phyloP scores from a whole-genome alignment of 1,140 invertebrate genomes.

The Drosophila sulfurigaster region DNA sequence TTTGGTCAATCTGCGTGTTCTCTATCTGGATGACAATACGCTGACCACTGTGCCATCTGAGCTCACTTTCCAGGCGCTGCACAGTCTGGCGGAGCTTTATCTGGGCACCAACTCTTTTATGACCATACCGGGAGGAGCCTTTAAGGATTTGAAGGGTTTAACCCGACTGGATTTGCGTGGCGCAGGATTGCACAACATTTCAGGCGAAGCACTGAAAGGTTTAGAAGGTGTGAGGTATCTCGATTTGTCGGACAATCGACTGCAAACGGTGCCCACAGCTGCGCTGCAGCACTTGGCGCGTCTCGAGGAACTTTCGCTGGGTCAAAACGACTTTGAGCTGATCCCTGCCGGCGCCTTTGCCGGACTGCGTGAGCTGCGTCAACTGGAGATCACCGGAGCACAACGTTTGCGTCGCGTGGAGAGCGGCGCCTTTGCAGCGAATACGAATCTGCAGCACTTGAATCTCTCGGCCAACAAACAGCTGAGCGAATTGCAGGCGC shows the following conservation, averaged over 20 bases:
- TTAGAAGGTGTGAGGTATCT: slow-evolving; percentile 90
- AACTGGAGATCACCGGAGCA: slow-evolving; percentile 91
- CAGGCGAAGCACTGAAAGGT: slow-evolving; percentile 90
- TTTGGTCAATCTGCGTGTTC: slow-evolving; percentile 89
- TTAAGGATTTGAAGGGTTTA: slow-evolving; percentile 90
- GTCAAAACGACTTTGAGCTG: slow-evolving; percentile 91
- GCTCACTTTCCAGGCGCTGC: slow-evolving; percentile 89
- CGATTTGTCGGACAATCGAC: slow-evolving; percentile 91
- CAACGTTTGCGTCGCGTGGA: slow-evolving; percentile 89
- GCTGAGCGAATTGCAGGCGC: slow-evolving; percentile 89
- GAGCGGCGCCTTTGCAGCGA: slow-evolving; percentile 91
- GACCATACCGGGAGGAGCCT: slow-evolving; percentile 90
- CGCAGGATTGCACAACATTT: slow-evolving; percentile 91
- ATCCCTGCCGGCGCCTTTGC: slow-evolving; percentile 90
- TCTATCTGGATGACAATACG: slow-evolving; percentile 94
- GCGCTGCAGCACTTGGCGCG: slow-evolving; percentile 90
- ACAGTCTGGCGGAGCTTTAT: slow-evolving; percentile 92
- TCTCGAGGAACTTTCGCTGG: slow-evolving; percentile 92
- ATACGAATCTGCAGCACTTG: slow-evolving; percentile 92
- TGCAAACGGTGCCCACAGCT: slow-evolving; percentile 90
- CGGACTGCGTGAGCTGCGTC: slow-evolving; percentile 90
- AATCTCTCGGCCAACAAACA: slow-evolving; percentile 91
- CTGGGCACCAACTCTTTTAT: slow-evolving; percentile 93
- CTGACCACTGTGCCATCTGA: slow-evolving; percentile 90
- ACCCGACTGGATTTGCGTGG: slow-evolving; percentile 92